Evolutionary conservation across 2,888 invertebrate genomes (phyloP), one percentile per base, ranked within the genome.

Genomic region (Bombyx huttoni): DNA sequence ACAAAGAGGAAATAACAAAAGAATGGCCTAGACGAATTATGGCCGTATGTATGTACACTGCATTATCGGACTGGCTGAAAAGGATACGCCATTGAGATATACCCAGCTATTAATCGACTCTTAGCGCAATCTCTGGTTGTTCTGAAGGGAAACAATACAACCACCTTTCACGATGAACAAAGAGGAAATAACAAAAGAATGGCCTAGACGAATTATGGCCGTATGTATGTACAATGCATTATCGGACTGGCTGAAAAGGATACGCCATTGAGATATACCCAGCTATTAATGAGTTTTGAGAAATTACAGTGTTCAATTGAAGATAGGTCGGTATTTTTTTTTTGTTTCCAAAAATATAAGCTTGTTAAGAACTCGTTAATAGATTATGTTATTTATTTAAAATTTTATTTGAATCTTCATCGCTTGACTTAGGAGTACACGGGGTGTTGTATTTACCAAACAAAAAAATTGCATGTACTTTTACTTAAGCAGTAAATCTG

Each of bases 101-200:
- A 71, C 69, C 70, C 72, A 67, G 70, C 69, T 69, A n/a, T n/a
- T n/a, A n/a, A n/a, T 81, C 73, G 70, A 77, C 81, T 85, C 79
- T 83, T 81, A 80, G 76, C 79, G 76, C 81, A 85, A 84, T 85
- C 84, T 81, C 74, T 68, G 67, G 62, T 77, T 24, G 24, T 24
- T 70, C 77, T 81, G 12, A 40, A 12, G 40, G 40, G 40, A 40
- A 40, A 40, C 40, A 40, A 40, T 40, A 40, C 40, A 40, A 12
- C 40, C 40, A 40, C 40, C 40, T 40, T 12, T 40, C 40, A 40
- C 1, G 40, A 40, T 8, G 40, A 40, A 40, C 40, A 40, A 40
- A 77, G 76, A 73, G 73, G 76, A 80, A 81, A 24, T 24, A 24
- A 85, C 81, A 83, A 85, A 83, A 81, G 82, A 84, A 81, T 74